Evolutionary conservation across 1,140 invertebrate genomes (phyloP).

Genomic region (Drosophila parabipectinata): DNA sequence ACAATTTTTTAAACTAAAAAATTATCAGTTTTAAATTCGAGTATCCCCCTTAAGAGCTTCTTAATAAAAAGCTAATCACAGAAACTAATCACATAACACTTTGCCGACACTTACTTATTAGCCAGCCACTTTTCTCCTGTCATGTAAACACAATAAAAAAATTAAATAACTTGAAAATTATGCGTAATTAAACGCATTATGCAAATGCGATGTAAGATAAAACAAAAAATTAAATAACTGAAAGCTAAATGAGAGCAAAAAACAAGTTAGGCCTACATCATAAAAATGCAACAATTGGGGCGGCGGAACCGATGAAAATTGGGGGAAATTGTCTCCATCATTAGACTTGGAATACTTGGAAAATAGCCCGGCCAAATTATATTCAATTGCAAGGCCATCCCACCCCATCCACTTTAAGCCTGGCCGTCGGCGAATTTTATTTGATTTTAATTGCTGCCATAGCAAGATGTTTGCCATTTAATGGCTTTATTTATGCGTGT

Average conservation of each 20-base stretch:
- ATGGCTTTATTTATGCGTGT: constrained; percentile 80
- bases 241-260: constrained; percentile 22
- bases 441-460: constrained; percentile 70
- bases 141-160: constrained; percentile 60
- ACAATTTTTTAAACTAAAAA: too few species aligned
- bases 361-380: constrained; percentile 19
- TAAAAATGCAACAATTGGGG: neutral
- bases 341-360: constrained; percentile 5
- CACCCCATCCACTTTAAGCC: constrained; percentile 29
- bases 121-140: constrained; percentile 30
- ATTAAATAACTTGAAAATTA: constrained; percentile 50
- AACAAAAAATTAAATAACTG: constrained; percentile 55
- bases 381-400: constrained; percentile 32
- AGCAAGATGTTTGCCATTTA: constrained; percentile 72
- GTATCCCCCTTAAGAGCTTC: neutral
- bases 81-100: constrained; percentile 15
- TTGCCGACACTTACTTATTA: constrained; percentile 9
- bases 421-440: constrained; percentile 60
- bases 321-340: constrained; percentile 6
- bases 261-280: constrained; percentile 26
- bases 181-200: constrained; percentile 70
- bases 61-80: neutral
- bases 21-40: too few species aligned
- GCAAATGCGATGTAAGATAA: constrained; percentile 51
- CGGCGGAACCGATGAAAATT: constrained; percentile 8